Base-by-base conservation (phyloP, 2,113 vertebrate species). In the Colaptes auratus region DNA sequence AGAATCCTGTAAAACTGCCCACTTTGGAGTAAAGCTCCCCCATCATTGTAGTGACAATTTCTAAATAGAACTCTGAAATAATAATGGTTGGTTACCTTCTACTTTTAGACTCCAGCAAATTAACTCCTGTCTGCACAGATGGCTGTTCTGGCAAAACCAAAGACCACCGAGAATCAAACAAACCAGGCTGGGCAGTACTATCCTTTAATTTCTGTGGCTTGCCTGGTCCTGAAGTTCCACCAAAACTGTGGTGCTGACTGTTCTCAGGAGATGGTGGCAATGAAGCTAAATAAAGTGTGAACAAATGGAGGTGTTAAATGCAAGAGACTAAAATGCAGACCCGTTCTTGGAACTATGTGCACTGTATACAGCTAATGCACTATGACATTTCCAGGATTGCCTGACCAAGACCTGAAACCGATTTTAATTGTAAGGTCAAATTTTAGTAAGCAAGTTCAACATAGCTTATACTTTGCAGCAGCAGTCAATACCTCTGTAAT, bases 61-160 rank as follows among this genome's bases (percentile, higher is more conserved):
- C 92, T 96, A 97, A 98, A 97, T 88, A 97, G 86, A 96, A 97
- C 88, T 94, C 92, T 93, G 96, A 97, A 97, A 96, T 97, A 98
- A 97, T 89, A 91, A 96, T 89, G 87, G 82, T 96, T 89, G 87
- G 82, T 96, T 97, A 81, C 80, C 97, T 97, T 97, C 94, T 93
- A 95, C 92, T 97, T 97, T 97, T 95, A 96, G 96, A 96, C 95
- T 81, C 86, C 90, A 95, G 89, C 84, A 95, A 95, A 93, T 97
- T 97, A 96, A 95, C 94, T 96, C 90, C 92, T 96, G 90, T 93
- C 94, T 96, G 87, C 82, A 92, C 96, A 98, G 94, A 97, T 96
- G 95, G 67, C 78, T 98, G 91, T 96, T 82, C 81, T 95, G 93
- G 83, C 56, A 66, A 96, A 97, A 97, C 36, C 78, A 95, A 89